Conservation (phyloP, 2,113 vertebrate genomes). For the Heliornis fulica region DNA sequence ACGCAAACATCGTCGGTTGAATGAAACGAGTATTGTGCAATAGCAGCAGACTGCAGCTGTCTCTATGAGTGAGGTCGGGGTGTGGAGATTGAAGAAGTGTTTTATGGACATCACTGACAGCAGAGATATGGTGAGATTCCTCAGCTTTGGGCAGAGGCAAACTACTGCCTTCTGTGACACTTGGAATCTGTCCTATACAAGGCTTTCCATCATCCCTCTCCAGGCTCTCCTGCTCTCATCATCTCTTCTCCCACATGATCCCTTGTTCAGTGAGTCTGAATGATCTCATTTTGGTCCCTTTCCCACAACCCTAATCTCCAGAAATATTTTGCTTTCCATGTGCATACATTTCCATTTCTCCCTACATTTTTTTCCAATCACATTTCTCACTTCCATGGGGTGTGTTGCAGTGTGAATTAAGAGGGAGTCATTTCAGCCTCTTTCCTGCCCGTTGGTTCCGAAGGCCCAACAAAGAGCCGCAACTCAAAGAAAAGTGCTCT, state of each 20-base stretch:
- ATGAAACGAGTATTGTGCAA: background rate
- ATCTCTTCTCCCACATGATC: background rate
- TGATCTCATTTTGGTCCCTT: background rate
- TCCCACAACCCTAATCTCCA: background rate
- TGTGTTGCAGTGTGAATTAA: background rate
- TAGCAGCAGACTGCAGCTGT: background rate
- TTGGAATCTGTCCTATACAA: background rate
- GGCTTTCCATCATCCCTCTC: background rate
- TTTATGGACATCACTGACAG: background rate
- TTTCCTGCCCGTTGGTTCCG: background rate
- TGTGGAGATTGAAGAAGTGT: background rate
- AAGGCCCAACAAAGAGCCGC: background rate
- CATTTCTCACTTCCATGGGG: background rate
- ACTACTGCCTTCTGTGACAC: background rate
- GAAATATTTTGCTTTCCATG: background rate
- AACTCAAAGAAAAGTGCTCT: background rate
- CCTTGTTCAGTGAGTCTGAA: background rate
- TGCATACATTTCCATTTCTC: background rate
- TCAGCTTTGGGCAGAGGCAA: background rate
- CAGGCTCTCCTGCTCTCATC: background rate
- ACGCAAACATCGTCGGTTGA: background rate
- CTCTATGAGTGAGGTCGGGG: background rate
- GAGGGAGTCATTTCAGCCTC: background rate
- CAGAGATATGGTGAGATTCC: background rate
- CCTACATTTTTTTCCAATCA: rapidly evolving